phyloP scores from a whole-genome alignment of 2,888 invertebrate species.

The Ophion ventricosus region DNA sequence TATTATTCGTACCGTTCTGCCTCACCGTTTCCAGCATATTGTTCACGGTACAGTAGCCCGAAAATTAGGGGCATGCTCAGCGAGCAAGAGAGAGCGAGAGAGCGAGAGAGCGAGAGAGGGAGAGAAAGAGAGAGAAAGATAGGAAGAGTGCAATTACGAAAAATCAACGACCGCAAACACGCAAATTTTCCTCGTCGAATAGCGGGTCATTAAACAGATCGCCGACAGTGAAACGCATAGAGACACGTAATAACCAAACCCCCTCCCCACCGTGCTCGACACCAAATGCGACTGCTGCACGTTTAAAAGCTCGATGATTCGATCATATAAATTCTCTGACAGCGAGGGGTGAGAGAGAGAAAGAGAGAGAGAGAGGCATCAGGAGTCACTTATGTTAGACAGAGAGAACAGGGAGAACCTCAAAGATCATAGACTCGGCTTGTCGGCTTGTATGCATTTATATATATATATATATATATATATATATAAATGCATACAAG shows the following conservation, averaged over 20 bases:
- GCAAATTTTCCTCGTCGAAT: not conserved
- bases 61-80: not conserved
- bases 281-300: not conserved
- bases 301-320: slow-evolving; percentile 12
- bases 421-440: not conserved
- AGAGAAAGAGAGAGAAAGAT: not conserved
- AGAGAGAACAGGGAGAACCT: slow-evolving; percentile 32
- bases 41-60: not conserved
- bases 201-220: not conserved
- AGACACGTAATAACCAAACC: slow-evolving; percentile 2
- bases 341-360: not conserved
- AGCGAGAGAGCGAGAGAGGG: not conserved
- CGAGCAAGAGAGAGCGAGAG: not conserved
- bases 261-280: not conserved
- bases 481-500: too few relatives aligned
- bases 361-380: not conserved
- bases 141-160: not conserved
- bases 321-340: not conserved
- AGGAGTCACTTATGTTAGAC: slow-evolving; percentile 24
- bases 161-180: not conserved
- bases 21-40: not conserved
- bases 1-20: not conserved
- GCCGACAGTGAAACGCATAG: not conserved
- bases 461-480: too few relatives aligned
- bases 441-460: not conserved